Percentiles rank a stretch among this genome's conserved stretches.
These are phyloP conservation scores for Phengaris alcon DNA, from an alignment of 2,888 invertebrate species.

Conservation along the genomic window DNA sequence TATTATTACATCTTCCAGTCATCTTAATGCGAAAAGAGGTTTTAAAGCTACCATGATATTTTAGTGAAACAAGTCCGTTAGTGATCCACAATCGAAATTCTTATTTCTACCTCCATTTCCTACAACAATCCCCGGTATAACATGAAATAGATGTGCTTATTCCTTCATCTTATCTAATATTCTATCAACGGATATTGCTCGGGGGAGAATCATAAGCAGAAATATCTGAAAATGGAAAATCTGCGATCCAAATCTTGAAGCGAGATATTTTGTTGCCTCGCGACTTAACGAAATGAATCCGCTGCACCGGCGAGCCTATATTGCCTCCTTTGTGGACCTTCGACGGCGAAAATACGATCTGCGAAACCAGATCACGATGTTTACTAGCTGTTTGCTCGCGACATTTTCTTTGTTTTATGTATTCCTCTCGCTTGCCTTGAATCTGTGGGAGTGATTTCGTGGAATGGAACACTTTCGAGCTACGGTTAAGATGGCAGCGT, in stretches of 20 bases:
- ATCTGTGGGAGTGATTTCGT: no score
- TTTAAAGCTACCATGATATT: neutral
- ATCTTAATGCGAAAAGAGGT: no score
- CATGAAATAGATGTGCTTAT: constrained; percentile 31
- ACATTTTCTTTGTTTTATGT: neutral
- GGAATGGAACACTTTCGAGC: no score
- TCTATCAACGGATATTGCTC: constrained; percentile 38
- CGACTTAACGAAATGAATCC: constrained; percentile 45
- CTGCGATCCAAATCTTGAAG: constrained; percentile 49
- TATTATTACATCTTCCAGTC: no score
- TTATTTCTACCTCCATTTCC: constrained; percentile 8
- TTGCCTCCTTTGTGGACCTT: constrained; percentile 48
- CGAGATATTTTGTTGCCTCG: constrained; percentile 48
- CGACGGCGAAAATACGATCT: constrained; percentile 49
- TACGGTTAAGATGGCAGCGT: no score
- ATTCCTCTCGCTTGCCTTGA: no score
- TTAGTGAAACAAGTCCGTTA: neutral
- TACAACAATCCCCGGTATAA: constrained; percentile 31
- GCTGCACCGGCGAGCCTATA: constrained; percentile 50
- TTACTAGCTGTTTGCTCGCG: neutral
- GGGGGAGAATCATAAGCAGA: constrained; percentile 48
- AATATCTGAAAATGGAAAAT: constrained; percentile 54
- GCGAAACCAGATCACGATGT: constrained; percentile 40
- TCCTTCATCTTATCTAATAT: constrained; percentile 36
- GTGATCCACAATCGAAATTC: constrained; percentile 1